Conservation (phyloP, 2,113 vertebrate genomes). For the Natator depressus region DNA sequence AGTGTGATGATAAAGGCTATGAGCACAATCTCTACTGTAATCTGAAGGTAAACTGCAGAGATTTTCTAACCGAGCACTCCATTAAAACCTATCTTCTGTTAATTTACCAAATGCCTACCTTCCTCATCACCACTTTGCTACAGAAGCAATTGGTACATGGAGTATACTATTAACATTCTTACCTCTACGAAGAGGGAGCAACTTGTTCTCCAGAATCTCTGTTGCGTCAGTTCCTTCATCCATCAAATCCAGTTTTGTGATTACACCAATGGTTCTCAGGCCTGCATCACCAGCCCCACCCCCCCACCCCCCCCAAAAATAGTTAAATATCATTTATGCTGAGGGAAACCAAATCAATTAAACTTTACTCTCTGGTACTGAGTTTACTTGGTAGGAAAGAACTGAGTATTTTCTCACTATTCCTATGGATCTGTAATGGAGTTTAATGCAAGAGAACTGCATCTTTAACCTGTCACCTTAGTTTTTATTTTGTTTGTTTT, state of each 20-base stretch:
- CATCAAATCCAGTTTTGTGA: slow-evolving; percentile 96
- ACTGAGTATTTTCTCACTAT: neutral
- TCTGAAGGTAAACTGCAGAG: neutral
- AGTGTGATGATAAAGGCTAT: neutral
- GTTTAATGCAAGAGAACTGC: neutral
- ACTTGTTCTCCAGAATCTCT: slow-evolving; percentile 90
- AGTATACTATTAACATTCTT: neutral
- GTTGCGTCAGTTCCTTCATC: slow-evolving; percentile 92
- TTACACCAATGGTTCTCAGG: slow-evolving; percentile 92
- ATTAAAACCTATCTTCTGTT: neutral
- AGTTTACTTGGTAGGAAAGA: neutral
- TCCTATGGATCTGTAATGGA: neutral
- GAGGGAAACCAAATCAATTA: neutral
- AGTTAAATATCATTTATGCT: neutral
- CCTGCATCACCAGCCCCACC: slow-evolving; percentile 70
- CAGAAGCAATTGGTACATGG: neutral
- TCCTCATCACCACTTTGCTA: neutral
- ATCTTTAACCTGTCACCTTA: neutral
- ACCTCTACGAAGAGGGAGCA: slow-evolving; percentile 94
- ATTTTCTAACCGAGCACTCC: neutral
- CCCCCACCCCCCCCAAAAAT: neutral
- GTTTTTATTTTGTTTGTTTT: neutral
- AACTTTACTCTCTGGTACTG: neutral
- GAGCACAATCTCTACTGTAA: neutral
- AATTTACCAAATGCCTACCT: neutral